These are phyloP conservation scores for Chlorodrepanis virens DNA, from an alignment of 2,113 vertebrate species.

Conservation along the genomic window DNA sequence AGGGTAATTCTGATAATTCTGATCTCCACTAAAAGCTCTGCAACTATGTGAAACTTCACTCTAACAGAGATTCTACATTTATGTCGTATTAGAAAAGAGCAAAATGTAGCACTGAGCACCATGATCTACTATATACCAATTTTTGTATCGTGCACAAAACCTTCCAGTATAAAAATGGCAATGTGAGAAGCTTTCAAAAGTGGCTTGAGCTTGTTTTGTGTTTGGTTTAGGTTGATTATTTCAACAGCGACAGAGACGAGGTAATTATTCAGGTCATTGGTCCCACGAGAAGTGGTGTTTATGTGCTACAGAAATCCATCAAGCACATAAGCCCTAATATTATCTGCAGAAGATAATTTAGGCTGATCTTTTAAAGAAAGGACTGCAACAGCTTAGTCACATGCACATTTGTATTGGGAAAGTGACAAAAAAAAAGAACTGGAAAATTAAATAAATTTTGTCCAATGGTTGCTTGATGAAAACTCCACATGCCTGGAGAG, in stretches of 20 bases:
- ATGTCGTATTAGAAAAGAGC: not conserved
- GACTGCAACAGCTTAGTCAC: not conserved
- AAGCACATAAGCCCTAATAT: not conserved
- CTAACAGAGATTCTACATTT: not conserved
- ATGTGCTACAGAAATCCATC: conserved; percentile 16
- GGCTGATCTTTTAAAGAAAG: conserved; percentile 17
- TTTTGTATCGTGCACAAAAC: not conserved
- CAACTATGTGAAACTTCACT: not conserved
- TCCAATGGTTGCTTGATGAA: not conserved
- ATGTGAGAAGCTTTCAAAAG: not conserved
- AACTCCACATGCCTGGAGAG: fast-evolving
- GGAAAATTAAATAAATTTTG: not conserved
- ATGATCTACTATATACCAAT: not conserved
- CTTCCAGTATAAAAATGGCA: not conserved
- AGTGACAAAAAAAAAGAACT: not conserved
- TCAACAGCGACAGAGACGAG: not conserved
- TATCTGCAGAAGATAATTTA: not conserved
- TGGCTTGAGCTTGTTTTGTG: not conserved
- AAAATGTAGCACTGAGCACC: not conserved
- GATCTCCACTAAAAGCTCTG: not conserved
- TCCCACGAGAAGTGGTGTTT: not conserved
- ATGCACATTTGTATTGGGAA: not conserved
- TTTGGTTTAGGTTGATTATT: not conserved
- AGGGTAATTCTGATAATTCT: not conserved
- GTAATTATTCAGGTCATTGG: conserved; percentile 18